These are phyloP conservation scores for Drosophila bocki DNA, from an alignment of 1,140 invertebrate genomes.

Conservation along the genomic window DNA sequence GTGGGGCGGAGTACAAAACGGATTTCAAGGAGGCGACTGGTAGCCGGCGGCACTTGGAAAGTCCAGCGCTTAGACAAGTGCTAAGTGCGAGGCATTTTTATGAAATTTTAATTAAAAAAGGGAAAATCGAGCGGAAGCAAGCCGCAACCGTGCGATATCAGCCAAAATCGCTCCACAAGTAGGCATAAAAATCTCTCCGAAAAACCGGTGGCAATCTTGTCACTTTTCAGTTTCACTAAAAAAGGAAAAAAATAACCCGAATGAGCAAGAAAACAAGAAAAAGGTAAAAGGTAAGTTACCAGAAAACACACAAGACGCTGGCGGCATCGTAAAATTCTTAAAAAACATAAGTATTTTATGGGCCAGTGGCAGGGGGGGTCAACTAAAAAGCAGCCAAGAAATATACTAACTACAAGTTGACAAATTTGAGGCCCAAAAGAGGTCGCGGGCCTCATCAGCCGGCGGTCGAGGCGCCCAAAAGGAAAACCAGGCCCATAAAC, in stretches of 20 bases:
- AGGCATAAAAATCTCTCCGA: constrained; percentile 69
- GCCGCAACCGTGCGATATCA: constrained; percentile 46
- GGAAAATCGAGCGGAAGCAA: constrained; percentile 74
- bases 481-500: constrained; percentile 80
- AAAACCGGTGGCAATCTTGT: constrained; percentile 76
- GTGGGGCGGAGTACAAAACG: constrained; percentile 8
- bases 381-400: constrained; percentile 44
- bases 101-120: constrained; percentile 75
- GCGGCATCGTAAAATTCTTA: constrained; percentile 81
- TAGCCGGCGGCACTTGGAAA: constrained; percentile 56
- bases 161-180: constrained; percentile 53
- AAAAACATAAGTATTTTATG: constrained; percentile 81
- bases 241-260: constrained; percentile 9
- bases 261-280: constrained; percentile 24
- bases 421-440: constrained; percentile 77
- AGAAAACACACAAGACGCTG: constrained; percentile 54
- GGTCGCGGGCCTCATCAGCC: constrained; percentile 48
- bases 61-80: constrained; percentile 73
- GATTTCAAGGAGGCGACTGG: constrained; percentile 30
- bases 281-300: constrained; percentile 57
- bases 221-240: constrained; percentile 69
- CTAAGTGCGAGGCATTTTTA: constrained; percentile 68
- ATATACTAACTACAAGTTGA: constrained; percentile 77
- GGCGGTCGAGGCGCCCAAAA: constrained; percentile 75
- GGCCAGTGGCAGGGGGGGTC: constrained; percentile 45